Evolutionary conservation across 2,888 invertebrate genomes (phyloP).

Genomic region (Sesia apiformis): DNA sequence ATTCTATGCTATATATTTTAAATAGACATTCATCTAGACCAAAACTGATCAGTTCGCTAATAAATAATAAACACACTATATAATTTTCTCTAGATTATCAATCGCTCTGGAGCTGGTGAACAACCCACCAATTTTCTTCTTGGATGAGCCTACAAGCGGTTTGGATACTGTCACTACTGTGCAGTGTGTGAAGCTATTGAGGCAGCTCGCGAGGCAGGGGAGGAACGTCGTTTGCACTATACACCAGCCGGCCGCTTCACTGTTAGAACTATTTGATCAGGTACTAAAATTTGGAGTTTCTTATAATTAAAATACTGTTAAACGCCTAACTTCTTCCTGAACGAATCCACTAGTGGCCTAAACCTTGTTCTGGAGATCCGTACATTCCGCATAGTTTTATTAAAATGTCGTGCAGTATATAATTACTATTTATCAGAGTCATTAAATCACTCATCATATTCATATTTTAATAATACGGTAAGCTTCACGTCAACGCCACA

Average conservation of each 20-base stretch:
- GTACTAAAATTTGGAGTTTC: conserved; percentile 17
- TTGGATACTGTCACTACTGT: conserved; percentile 78
- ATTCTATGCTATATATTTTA: too few relatives aligned
- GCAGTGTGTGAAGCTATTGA: conserved; percentile 75
- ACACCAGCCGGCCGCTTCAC: conserved; percentile 80
- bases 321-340: too few relatives aligned
- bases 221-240: conserved; percentile 81
- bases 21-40: too few relatives aligned
- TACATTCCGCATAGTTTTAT: background rate
- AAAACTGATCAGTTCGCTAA: too few relatives aligned
- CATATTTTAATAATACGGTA: background rate
- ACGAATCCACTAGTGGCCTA: too few relatives aligned
- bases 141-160: conserved; percentile 88
- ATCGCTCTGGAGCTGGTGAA: conserved; percentile 88
- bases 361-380: too few relatives aligned
- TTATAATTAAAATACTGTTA: too few relatives aligned
- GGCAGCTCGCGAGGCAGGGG: conserved; percentile 75
- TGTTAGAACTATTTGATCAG: conserved; percentile 78
- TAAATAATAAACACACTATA: too few relatives aligned
- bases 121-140: conserved; percentile 88
- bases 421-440: background rate
- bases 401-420: background rate
- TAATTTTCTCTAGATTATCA: conserved; percentile 67
- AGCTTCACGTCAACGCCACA: background rate
- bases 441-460: background rate